Conservation (phyloP, 1,140 invertebrate species). For the Stratiolaelaps scimitus region DNA sequence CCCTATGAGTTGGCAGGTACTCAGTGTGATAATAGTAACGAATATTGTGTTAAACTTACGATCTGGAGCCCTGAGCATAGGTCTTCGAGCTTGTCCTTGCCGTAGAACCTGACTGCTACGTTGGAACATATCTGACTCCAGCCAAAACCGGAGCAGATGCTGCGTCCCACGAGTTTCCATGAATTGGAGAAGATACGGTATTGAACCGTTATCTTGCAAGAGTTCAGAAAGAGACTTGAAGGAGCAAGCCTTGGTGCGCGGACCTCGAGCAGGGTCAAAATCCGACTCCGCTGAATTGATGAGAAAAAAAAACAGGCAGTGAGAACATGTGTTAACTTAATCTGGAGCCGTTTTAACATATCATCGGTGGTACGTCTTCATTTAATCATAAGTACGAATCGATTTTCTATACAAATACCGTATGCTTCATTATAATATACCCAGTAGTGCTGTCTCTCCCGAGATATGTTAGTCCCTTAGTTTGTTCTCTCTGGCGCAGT, state of each 20-base stretch:
- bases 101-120: slow-evolving; percentile 23
- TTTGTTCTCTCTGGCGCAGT: too few relatives aligned
- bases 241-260: slow-evolving; percentile 15
- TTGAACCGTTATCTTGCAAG: background rate
- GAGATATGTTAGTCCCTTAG: too few relatives aligned
- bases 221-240: slow-evolving; percentile 14
- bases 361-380: too few relatives aligned
- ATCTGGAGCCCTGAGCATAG: background rate
- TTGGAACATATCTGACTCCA: slow-evolving; percentile 18
- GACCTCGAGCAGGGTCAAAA: background rate
- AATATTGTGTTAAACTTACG: background rate
- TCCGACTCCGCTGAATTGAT: background rate
- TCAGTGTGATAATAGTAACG: too few relatives aligned
- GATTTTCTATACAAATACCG: too few relatives aligned
- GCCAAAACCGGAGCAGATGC: slow-evolving; percentile 17
- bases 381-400: too few relatives aligned
- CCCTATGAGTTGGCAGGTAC: background rate
- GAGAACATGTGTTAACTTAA: background rate
- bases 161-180: slow-evolving; percentile 13
- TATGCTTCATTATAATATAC: too few relatives aligned
- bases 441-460: too few relatives aligned
- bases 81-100: background rate
- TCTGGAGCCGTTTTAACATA: background rate
- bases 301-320: too few relatives aligned
- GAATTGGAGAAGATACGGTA: slow-evolving; percentile 22